Conservation (phyloP, 1,140 invertebrate species). For the Phymastichus coffea region DNA sequence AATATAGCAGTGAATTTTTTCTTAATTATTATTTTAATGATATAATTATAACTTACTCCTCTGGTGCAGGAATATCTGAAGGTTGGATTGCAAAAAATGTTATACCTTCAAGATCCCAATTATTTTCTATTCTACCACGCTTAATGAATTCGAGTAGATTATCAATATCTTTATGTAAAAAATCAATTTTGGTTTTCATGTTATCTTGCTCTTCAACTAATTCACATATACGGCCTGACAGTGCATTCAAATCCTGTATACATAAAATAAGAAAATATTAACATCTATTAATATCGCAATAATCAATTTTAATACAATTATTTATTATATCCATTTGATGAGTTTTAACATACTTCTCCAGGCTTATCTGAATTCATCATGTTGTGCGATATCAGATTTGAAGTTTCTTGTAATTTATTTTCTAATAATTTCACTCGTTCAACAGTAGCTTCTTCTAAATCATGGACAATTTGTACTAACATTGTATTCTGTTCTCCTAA, state of each 20-base stretch:
- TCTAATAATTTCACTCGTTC: conserved; percentile 57
- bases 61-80: conserved; percentile 38
- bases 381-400: conserved; percentile 42
- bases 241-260: conserved; percentile 40
- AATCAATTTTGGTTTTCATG: conserved; percentile 41
- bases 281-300: neutral
- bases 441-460: conserved; percentile 59
- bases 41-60: conserved; percentile 36
- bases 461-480: conserved; percentile 59
- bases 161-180: conserved; percentile 48
- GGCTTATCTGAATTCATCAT: conserved; percentile 39
- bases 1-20: neutral
- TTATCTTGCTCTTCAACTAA: conserved; percentile 39
- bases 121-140: conserved; percentile 41
- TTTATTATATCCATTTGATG: conserved; percentile 4
- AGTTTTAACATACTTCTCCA: conserved; percentile 36
- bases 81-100: conserved; percentile 43
- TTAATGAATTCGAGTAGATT: conserved; percentile 49
- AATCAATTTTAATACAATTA: conserved; percentile 1
- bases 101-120: conserved; percentile 48
- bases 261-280: conserved; percentile 7
- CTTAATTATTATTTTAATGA: conserved; percentile 8
- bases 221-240: conserved; percentile 40
- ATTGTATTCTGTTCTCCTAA: conserved; percentile 60
- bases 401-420: conserved; percentile 54